Conservation (phyloP, 2,888 invertebrate genomes). For the Drosophila limbata region DNA sequence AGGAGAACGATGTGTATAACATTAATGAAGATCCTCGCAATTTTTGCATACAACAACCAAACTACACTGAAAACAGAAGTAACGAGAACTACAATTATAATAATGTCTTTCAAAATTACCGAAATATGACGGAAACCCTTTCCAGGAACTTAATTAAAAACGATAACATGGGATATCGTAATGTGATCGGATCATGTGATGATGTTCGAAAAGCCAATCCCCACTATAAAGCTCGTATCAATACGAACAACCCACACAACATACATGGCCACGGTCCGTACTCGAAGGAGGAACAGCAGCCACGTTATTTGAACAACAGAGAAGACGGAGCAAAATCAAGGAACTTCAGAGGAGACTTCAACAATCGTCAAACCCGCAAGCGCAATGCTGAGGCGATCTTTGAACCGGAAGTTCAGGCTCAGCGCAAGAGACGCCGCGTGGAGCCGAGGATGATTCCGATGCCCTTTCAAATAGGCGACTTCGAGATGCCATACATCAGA, state of each 20-base stretch:
- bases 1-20: background rate
- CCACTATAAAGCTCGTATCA: background rate
- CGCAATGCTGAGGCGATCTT: background rate
- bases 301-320: background rate
- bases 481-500: conserved; percentile 24
- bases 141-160: background rate
- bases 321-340: background rate
- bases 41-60: background rate
- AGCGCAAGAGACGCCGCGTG: background rate
- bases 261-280: background rate
- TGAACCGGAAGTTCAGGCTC: background rate
- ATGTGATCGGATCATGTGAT: no score
- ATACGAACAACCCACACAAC: background rate
- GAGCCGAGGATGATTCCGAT: background rate
- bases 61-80: background rate
- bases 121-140: background rate
- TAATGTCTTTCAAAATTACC: background rate
- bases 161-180: background rate
- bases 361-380: background rate
- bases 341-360: background rate
- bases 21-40: background rate
- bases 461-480: conserved; percentile 36
- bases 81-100: background rate
- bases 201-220: no score
- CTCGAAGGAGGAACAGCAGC: background rate